These are phyloP conservation scores for Phylloscopus whistleri DNA, from an alignment of 2,113 vertebrate genomes.

Conservation along the genomic window DNA sequence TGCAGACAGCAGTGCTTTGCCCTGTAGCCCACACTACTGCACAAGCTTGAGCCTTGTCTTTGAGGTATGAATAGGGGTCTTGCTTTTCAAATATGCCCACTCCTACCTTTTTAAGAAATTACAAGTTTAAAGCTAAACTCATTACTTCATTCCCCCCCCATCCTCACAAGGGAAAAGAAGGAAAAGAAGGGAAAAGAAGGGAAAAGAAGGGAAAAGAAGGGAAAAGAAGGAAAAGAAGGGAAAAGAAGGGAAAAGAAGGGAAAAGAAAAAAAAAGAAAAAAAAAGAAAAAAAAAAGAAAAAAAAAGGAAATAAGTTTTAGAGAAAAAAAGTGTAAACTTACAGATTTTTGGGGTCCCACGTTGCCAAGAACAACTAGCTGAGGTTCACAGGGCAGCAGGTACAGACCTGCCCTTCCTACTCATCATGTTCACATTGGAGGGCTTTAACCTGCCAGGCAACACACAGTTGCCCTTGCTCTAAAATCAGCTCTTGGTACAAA, in stretches of 20 bases:
- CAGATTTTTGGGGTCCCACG: accelerated
- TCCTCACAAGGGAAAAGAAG: accelerated
- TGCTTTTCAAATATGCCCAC: background rate
- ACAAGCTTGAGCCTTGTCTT: background rate
- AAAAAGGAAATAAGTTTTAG: background rate
- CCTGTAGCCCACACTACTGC: background rate
- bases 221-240: too few relatives aligned
- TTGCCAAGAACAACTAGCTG: background rate
- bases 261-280: too few relatives aligned
- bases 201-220: too few relatives aligned
- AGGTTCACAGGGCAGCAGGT: background rate
- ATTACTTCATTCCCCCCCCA: accelerated
- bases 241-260: too few relatives aligned
- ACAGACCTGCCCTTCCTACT: background rate
- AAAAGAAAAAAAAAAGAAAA: too few relatives aligned
- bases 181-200: too few relatives aligned
- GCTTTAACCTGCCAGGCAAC: background rate
- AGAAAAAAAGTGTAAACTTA: background rate
- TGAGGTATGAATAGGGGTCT: background rate
- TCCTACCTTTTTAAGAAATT: background rate
- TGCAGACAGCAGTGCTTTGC: background rate
- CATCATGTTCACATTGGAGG: background rate
- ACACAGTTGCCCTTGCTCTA: background rate
- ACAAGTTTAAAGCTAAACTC: background rate
- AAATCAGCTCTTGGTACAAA: background rate